These are phyloP conservation scores for Willisornis vidua DNA, from an alignment of 2,113 vertebrate genomes.

Conservation along the genomic window DNA sequence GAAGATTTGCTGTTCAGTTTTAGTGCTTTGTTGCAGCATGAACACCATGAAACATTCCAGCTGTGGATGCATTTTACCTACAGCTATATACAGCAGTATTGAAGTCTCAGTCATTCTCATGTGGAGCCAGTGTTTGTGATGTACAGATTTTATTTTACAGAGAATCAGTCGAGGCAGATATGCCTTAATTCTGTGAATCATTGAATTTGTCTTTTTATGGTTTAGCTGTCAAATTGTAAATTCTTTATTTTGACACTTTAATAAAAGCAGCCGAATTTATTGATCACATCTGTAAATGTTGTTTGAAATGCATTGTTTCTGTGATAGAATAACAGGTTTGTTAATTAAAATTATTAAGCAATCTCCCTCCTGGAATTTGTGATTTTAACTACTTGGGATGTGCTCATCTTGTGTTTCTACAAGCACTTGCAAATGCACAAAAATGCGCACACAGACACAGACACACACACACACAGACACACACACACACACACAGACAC, in stretches of 20 bases:
- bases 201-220: background rate
- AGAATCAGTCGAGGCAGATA: background rate
- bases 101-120: background rate
- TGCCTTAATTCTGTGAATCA: background rate
- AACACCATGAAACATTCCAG: background rate
- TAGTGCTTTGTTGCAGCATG: background rate
- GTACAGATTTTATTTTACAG: background rate
- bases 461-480: background rate
- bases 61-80: background rate
- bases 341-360: background rate
- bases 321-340: background rate
- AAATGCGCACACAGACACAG: background rate
- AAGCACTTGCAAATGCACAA: accelerated
- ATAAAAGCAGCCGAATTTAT: background rate
- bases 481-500: background rate
- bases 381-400: background rate
- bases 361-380: background rate
- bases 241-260: background rate
- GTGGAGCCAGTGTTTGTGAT: background rate
- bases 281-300: background rate
- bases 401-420: background rate
- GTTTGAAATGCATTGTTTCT: background rate
- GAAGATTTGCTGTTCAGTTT: background rate
- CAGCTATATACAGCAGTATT: background rate
- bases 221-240: background rate